Percentiles rank a stretch among this genome's conserved stretches.
Evolutionary conservation across 1,140 invertebrate species (phyloP).

Genomic region (Coenobita brevimanus): DNA sequence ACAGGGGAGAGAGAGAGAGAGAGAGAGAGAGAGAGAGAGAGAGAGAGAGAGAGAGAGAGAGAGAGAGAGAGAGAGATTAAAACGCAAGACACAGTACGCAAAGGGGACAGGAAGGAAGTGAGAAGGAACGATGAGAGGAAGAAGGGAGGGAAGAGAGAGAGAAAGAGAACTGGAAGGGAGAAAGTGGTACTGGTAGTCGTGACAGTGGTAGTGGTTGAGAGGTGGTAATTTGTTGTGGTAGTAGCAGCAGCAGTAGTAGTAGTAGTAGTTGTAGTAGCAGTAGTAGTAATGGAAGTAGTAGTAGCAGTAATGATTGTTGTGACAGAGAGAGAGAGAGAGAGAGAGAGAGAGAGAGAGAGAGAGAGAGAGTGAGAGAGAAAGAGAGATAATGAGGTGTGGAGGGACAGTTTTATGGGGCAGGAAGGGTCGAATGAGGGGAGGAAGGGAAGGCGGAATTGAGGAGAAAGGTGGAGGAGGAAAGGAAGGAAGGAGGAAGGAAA

Average conservation of each 20-base stretch:
- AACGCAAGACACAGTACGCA: background rate
- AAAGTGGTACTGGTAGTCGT: background rate
- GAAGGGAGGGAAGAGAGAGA: background rate
- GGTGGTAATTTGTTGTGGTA: background rate
- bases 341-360: background rate
- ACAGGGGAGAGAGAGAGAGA: no score
- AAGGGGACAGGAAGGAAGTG: background rate
- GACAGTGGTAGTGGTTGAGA: background rate
- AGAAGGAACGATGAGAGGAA: background rate
- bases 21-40: background rate
- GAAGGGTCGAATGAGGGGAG: background rate
- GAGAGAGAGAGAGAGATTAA: no score
- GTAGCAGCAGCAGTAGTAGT: background rate
- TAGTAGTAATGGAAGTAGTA: no score
- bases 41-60: background rate
- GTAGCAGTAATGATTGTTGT: background rate
- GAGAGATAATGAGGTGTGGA: background rate
- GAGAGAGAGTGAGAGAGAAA: background rate
- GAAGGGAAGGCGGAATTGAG: background rate
- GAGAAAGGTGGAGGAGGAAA: background rate
- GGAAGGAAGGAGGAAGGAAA: conserved; percentile 1
- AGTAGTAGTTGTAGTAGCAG: no score
- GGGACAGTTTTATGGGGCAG: background rate
- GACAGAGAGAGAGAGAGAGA: background rate
- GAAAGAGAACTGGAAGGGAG: background rate